A percentile compares a stretch with the other conserved stretches of the same genome.
phyloP scores from a whole-genome alignment of 2,113 vertebrate species.

The Leptobrachium ailaonicum region DNA sequence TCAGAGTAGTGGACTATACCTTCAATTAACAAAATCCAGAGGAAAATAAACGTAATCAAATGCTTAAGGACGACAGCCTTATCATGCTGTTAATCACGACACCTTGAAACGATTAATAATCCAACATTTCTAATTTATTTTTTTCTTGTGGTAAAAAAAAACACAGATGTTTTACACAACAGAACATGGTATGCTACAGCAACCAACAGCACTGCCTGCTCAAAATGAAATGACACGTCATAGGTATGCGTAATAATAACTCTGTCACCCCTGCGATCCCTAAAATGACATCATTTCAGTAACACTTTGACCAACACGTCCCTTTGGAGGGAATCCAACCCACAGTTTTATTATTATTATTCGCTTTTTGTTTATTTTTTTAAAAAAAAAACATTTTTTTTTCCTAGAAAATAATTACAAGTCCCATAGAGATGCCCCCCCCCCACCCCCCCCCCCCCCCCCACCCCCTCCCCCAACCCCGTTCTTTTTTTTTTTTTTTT shows the following conservation, averaged over 20 bases:
- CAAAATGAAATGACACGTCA: slow-evolving; percentile 23
- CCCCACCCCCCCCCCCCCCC: no score
- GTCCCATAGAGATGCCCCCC: slow-evolving; percentile 34
- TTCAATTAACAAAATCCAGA: no score
- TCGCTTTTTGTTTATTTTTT: no score
- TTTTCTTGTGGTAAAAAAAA: slow-evolving; percentile 36
- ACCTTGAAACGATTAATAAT: neutral
- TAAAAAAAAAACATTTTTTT: no score
- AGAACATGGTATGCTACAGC: slow-evolving; percentile 55
- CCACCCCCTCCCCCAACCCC: no score
- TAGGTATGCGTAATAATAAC: slow-evolving; percentile 30
- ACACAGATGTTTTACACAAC: slow-evolving; percentile 46
- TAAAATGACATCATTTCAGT: slow-evolving; percentile 22
- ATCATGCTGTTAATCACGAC: no score
- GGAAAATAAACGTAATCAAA: no score
- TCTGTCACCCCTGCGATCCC: neutral
- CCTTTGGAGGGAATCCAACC: neutral
- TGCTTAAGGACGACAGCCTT: no score
- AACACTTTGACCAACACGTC: slow-evolving; percentile 1
- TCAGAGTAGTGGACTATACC: no score
- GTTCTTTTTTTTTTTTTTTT: no score
- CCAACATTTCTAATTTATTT: slow-evolving; percentile 49
- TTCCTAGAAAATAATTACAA: slow-evolving; percentile 33
- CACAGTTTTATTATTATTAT: neutral
- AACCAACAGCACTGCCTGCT: slow-evolving; percentile 51